These are phyloP conservation scores for Pteropus alecto DNA, from an alignment of 2,113 vertebrate species.

Conservation along the genomic window DNA sequence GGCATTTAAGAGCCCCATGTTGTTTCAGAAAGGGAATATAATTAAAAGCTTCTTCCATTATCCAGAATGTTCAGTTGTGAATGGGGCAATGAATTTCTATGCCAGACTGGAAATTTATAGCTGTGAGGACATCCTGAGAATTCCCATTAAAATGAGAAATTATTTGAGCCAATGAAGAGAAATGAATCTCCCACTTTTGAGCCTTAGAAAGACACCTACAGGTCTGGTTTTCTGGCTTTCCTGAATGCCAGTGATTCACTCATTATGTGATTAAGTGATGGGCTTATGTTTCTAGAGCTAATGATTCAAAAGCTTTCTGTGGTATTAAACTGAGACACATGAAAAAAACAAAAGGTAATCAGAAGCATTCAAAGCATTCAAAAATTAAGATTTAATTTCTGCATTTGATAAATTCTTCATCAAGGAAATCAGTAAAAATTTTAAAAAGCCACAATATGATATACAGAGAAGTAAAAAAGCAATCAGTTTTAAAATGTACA, in stretches of 20 bases:
- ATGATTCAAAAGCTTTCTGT: conserved; percentile 59
- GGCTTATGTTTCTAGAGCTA: conserved; percentile 40
- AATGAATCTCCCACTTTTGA: background rate
- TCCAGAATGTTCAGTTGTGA: background rate
- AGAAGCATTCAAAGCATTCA: conserved; percentile 55
- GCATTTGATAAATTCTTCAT: conserved; percentile 61
- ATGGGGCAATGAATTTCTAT: background rate
- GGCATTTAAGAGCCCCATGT: background rate
- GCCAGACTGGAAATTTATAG: conserved; percentile 24
- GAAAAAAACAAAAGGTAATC: conserved; percentile 50
- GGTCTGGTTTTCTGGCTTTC: conserved; percentile 33
- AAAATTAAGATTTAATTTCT: conserved; percentile 65
- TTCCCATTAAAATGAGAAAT: conserved; percentile 5
- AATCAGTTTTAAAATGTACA: conserved; percentile 42
- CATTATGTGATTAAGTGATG: conserved; percentile 20
- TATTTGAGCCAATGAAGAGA: background rate
- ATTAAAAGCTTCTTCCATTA: background rate
- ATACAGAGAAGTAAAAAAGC: conserved; percentile 50
- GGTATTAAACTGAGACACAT: conserved; percentile 41
- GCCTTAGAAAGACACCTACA: conserved; percentile 32
- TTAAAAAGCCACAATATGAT: conserved; percentile 22
- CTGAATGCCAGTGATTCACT: conserved; percentile 28
- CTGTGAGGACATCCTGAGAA: conserved; percentile 32
- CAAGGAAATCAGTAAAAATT: conserved; percentile 59
- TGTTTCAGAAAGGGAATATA: background rate